These are phyloP conservation scores for Pyrgilauda ruficollis DNA, from an alignment of 2,113 vertebrate genomes.

Conservation along the genomic window DNA sequence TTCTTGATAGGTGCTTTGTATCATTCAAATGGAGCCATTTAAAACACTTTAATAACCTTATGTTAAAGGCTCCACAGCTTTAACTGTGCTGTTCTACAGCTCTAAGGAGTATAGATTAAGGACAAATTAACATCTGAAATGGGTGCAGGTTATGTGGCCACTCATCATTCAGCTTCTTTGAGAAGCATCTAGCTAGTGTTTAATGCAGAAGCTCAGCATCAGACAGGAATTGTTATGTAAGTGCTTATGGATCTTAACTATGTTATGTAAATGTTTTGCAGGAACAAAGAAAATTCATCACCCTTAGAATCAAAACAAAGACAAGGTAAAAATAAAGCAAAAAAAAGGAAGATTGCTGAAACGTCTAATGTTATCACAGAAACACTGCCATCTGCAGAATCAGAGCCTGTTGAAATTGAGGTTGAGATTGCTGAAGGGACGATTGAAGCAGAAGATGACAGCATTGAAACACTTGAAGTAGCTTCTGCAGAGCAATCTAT, in stretches of 20 bases:
- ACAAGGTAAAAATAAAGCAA: conserved; percentile 71
- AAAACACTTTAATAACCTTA: not conserved
- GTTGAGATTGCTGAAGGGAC: conserved; percentile 84
- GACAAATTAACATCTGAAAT: not conserved
- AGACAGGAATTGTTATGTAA: not conserved
- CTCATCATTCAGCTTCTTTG: not conserved
- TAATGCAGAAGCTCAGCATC: not conserved
- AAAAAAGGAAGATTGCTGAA: conserved; percentile 6
- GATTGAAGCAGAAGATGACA: conserved; percentile 81
- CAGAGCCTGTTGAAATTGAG: conserved; percentile 7
- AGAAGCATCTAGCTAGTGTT: not conserved
- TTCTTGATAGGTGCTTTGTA: not conserved
- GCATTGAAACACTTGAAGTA: conserved; percentile 82
- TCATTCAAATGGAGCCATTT: not conserved
- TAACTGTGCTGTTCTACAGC: not conserved
- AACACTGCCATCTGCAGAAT: not conserved
- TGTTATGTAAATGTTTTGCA: conserved; percentile 56
- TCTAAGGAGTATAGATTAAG: not conserved
- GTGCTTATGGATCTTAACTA: not conserved
- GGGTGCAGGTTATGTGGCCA: not conserved
- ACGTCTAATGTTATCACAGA: not conserved
- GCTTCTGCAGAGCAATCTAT: conserved; percentile 74
- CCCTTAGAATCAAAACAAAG: conserved; percentile 62
- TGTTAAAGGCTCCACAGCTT: not conserved
- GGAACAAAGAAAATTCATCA: conserved; percentile 80